phyloP scores from a whole-genome alignment of 2,797 vertebrate species.

The Alosa sapidissima region DNA sequence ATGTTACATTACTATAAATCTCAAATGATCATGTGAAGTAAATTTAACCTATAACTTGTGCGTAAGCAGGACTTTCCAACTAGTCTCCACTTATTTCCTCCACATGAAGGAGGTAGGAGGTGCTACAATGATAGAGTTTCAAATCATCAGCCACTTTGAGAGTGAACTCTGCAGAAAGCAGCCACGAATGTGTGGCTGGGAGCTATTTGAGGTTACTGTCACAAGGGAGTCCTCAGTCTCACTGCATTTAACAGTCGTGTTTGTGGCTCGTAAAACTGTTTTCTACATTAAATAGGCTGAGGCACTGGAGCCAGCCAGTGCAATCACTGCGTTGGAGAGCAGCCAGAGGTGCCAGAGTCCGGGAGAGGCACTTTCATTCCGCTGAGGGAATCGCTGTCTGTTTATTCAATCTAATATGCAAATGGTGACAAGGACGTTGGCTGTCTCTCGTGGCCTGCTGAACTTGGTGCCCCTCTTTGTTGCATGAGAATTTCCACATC shows the following conservation, averaged over 20 bases:
- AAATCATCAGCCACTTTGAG: conserved; percentile 29
- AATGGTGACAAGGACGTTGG: background rate
- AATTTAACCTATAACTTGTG: background rate
- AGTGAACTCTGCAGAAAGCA: conserved; percentile 48
- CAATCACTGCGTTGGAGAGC: conserved; percentile 32
- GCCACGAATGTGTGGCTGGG: conserved; percentile 47
- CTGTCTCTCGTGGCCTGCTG: background rate
- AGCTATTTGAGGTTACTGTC: conserved; percentile 34
- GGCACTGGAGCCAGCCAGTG: conserved; percentile 31
- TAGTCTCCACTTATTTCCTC: background rate
- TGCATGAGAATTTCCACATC: conserved; percentile 20
- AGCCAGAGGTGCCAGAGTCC: conserved; percentile 36
- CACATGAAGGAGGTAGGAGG: background rate
- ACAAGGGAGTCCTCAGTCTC: conserved; percentile 38
- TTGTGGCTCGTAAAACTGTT: conserved; percentile 49
- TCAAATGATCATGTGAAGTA: background rate
- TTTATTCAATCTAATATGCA: conserved; percentile 29
- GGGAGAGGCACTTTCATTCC: conserved; percentile 14
- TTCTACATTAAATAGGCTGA: conserved; percentile 43
- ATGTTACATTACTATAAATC: background rate
- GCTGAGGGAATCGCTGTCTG: conserved; percentile 19
- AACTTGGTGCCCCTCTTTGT: background rate
- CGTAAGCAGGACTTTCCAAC: background rate
- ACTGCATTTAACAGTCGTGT: conserved; percentile 45
- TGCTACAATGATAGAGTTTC: background rate